A percentile compares a stretch with the other conserved stretches of the same genome.
Conservation (phyloP, 1,140 invertebrate genomes). For the Phthorimaea operculella region DNA sequence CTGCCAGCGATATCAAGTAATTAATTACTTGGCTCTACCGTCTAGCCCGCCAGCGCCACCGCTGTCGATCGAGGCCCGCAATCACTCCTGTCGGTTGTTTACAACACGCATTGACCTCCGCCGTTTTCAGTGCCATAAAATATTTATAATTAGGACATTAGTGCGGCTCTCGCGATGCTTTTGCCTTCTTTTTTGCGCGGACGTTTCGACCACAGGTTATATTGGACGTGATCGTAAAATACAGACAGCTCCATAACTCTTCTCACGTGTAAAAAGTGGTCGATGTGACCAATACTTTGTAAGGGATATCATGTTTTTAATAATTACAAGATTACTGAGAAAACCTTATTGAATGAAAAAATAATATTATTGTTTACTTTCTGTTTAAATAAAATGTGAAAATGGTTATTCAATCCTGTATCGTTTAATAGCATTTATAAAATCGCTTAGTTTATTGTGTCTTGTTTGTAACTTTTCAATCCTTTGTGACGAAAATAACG, state of each 20-base stretch:
- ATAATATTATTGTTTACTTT: background rate
- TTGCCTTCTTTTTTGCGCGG: background rate
- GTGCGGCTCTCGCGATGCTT: background rate
- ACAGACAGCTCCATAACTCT: slow-evolving; percentile 5
- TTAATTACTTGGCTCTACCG: slow-evolving; percentile 40
- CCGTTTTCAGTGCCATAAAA: background rate
- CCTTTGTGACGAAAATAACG: slow-evolving; percentile 17
- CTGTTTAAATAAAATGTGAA: background rate
- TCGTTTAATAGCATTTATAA: slow-evolving; percentile 3
- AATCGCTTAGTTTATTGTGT: slow-evolving; percentile 2
- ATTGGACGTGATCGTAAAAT: slow-evolving; percentile 5
- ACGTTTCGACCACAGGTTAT: slow-evolving; percentile 6
- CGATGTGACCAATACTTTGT: slow-evolving; percentile 6
- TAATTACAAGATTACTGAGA: background rate
- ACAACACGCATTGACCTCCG: background rate
- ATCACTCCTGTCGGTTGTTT: background rate
- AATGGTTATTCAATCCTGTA: background rate
- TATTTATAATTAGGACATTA: slow-evolving; percentile 7
- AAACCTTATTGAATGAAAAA: background rate
- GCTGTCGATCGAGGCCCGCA: background rate
- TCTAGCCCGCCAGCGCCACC: background rate
- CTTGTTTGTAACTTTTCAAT: slow-evolving; percentile 14
- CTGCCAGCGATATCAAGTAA: slow-evolving; percentile 51
- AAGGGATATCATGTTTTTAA: slow-evolving; percentile 4
- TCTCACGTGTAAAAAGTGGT: slow-evolving; percentile 4